Conservation (phyloP, 2,888 invertebrate species). For the Cheilosia grossa region DNA sequence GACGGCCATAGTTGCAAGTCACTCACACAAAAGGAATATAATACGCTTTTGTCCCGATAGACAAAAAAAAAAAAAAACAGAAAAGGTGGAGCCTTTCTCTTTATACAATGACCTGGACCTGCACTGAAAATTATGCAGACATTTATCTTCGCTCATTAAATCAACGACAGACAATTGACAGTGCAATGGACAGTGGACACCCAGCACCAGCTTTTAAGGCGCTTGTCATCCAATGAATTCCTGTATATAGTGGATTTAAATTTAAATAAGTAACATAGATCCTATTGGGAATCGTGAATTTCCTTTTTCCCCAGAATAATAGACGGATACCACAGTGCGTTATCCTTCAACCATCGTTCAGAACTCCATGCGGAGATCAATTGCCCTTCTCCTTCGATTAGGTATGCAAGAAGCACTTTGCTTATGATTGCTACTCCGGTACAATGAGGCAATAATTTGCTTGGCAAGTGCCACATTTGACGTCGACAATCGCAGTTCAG, state of each 20-base stretch:
- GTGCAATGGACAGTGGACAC: neutral
- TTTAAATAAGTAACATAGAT: neutral
- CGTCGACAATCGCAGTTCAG: neutral
- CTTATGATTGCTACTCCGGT: slow-evolving; percentile 5
- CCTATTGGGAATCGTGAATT: slow-evolving; percentile 25
- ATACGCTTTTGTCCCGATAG: slow-evolving; percentile 16
- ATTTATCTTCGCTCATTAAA: slow-evolving; percentile 33
- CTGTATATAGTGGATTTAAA: neutral
- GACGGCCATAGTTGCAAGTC: slow-evolving; percentile 19
- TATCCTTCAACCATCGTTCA: slow-evolving; percentile 9
- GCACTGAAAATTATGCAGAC: slow-evolving; percentile 11
- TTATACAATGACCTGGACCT: neutral
- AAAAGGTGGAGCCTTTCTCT: slow-evolving; percentile 1
- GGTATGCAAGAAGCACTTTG: slow-evolving; percentile 19
- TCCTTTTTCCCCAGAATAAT: neutral
- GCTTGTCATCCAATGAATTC: neutral
- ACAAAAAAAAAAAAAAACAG: slow-evolving; percentile 25
- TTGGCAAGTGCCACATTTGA: neutral
- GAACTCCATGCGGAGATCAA: slow-evolving; percentile 32
- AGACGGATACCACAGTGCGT: slow-evolving; percentile 6
- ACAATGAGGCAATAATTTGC: slow-evolving; percentile 26
- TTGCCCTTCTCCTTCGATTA: slow-evolving; percentile 29
- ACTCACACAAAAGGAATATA: slow-evolving; percentile 1
- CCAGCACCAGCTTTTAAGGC: neutral
- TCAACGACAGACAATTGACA: slow-evolving; percentile 19